Evolutionary conservation across 2,888 invertebrate genomes (phyloP).

Genomic region (Panzeria rudis): DNA sequence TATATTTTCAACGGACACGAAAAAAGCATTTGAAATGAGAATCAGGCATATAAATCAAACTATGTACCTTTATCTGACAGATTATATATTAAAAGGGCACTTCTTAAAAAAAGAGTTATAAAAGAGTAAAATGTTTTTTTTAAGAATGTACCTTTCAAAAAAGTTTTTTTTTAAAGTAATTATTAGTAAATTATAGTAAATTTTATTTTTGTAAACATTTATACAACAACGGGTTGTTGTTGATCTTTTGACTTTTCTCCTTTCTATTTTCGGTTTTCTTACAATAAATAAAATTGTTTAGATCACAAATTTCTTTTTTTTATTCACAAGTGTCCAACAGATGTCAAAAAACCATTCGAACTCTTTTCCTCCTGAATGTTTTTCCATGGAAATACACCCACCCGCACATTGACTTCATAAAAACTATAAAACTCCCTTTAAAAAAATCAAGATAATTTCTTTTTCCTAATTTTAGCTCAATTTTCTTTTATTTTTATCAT

Average conservation of each 20-base stretch:
- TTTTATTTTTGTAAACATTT: not conserved
- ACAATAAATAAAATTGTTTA: conserved; percentile 42
- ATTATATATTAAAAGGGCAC: not conserved
- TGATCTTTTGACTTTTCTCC: not conserved
- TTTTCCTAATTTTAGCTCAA: conserved; percentile 57
- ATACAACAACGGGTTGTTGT: not conserved
- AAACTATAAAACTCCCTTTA: conserved; percentile 43
- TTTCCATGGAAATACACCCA: conserved; percentile 44
- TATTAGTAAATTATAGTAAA: too few species aligned
- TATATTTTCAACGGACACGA: too few species aligned
- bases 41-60: too few species aligned
- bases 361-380: conserved; percentile 41
- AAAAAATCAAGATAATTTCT: conserved; percentile 34
- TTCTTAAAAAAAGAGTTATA: not conserved
- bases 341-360: conserved; percentile 50
- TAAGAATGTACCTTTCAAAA: too few species aligned
- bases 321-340: conserved; percentile 70
- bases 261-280: not conserved
- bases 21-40: too few species aligned
- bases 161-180: too few species aligned
- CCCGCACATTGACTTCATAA: conserved; percentile 5
- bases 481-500: conserved; percentile 16
- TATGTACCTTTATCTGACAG: too few species aligned
- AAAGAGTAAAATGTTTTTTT: not conserved
- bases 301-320: conserved; percentile 32